Conservation (phyloP, 2,888 invertebrate genomes). For the Galerucella nymphaeae region DNA sequence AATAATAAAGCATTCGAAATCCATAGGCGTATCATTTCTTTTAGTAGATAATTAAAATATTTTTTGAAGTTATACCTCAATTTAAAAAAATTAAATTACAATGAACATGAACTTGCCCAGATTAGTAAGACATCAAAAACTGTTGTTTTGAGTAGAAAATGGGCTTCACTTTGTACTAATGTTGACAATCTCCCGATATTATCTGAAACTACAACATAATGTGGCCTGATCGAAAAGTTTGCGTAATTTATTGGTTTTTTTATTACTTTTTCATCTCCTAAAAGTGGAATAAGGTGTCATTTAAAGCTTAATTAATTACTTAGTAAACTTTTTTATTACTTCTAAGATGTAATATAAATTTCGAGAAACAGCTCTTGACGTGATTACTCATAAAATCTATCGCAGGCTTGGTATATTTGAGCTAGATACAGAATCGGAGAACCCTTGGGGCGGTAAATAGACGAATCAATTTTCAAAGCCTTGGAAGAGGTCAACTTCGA, state of each 20-base stretch:
- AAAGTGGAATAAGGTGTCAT: neutral
- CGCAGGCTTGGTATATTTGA: neutral
- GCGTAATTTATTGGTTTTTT: conserved; percentile 1
- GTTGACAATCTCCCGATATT: neutral
- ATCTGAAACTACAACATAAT: neutral
- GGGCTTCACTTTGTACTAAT: neutral
- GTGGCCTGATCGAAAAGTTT: neutral
- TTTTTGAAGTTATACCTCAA: no score
- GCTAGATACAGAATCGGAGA: neutral
- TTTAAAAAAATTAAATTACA: no score
- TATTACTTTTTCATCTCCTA: neutral
- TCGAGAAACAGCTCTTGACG: neutral
- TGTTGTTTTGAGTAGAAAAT: neutral
- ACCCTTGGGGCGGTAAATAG: neutral
- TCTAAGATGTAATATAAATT: conserved; percentile 1
- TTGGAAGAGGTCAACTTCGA: neutral
- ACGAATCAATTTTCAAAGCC: conserved; percentile 3
- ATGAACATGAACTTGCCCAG: no score
- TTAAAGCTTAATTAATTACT: neutral
- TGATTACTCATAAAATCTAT: neutral
- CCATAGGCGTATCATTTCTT: no score
- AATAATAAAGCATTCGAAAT: no score
- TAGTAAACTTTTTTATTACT: conserved; percentile 3
- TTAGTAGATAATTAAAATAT: no score
- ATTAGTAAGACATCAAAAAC: neutral